Percentiles rank a stretch among this genome's conserved stretches.
These are phyloP conservation scores for Eilema sororculum DNA, from an alignment of 2,888 invertebrate species.

Conservation along the genomic window DNA sequence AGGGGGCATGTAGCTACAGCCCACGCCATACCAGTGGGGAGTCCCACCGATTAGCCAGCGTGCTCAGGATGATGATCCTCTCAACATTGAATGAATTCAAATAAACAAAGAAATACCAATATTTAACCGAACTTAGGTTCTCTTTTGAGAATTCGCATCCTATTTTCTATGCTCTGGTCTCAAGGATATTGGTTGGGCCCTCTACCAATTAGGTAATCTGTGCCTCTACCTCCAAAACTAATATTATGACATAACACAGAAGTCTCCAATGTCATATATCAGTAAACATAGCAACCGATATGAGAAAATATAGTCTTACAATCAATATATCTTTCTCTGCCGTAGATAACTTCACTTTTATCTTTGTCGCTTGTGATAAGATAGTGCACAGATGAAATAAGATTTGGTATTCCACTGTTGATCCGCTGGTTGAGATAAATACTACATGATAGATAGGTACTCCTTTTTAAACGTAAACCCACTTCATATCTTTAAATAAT, in stretches of 20 bases:
- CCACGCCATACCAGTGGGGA: no score
- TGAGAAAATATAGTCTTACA: not conserved
- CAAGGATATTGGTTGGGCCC: no score
- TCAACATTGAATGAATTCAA: no score
- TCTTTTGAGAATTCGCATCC: no score
- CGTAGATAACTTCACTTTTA: not conserved
- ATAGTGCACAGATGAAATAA: conserved; percentile 3
- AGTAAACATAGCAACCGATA: conserved; percentile 6
- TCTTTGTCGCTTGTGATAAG: not conserved
- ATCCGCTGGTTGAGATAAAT: conserved; percentile 1
- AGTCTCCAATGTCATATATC: not conserved
- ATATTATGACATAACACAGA: not conserved
- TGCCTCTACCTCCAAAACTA: no score
- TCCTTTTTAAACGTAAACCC: not conserved
- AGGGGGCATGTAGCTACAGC: no score
- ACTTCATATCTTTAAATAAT: not conserved
- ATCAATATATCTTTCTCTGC: not conserved
- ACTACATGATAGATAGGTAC: not conserved
- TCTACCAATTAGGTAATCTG: no score
- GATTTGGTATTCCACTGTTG: not conserved
- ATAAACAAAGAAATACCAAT: no score
- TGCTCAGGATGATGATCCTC: no score
- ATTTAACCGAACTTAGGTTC: no score
- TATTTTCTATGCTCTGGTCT: no score
- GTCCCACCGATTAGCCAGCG: no score